Evolutionary conservation across 2,797 vertebrate species (phyloP).

Genomic region (Brotula barbata): DNA sequence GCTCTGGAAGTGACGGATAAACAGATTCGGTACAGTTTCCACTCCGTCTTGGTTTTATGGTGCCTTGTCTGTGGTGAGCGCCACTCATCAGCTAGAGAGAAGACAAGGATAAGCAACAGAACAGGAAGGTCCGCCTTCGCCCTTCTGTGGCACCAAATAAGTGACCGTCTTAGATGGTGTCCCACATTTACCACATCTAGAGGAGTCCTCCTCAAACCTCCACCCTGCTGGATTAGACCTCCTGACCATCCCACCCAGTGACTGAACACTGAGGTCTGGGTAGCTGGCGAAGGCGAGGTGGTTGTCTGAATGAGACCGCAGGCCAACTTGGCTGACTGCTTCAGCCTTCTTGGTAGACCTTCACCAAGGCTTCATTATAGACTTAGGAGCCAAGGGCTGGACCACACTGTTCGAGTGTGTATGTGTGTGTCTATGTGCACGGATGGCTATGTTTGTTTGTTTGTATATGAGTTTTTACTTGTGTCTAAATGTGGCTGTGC

Average conservation of each 20-base stretch:
- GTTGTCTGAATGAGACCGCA: constrained; percentile 79
- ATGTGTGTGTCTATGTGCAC: constrained; percentile 27
- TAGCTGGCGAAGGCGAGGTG: constrained; percentile 61
- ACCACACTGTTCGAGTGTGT: constrained; percentile 70
- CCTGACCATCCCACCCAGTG: constrained; percentile 77
- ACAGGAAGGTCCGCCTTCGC: constrained; percentile 60
- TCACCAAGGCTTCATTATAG: constrained; percentile 73
- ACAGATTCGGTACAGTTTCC: constrained; percentile 39
- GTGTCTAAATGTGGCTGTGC: constrained; percentile 25
- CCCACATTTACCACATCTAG: constrained; percentile 76
- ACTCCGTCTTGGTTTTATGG: constrained; percentile 28
- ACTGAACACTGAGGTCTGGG: constrained; percentile 66
- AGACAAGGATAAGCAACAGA: constrained; percentile 39
- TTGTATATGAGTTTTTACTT: constrained; percentile 42
- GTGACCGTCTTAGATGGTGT: constrained; percentile 64
- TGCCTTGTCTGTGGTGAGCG: constrained; percentile 59
- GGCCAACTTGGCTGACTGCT: constrained; percentile 69
- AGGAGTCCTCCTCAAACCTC: constrained; percentile 64
- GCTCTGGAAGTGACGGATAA: constrained; percentile 51
- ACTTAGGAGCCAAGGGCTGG: constrained; percentile 61
- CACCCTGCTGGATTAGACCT: constrained; percentile 65
- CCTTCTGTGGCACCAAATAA: constrained; percentile 66
- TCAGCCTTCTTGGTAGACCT: constrained; percentile 73
- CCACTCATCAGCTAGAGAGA: constrained; percentile 44
- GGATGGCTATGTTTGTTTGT: constrained; percentile 24